Conservation (phyloP, 2,888 invertebrate genomes). For the Oxycera nigricornis region DNA sequence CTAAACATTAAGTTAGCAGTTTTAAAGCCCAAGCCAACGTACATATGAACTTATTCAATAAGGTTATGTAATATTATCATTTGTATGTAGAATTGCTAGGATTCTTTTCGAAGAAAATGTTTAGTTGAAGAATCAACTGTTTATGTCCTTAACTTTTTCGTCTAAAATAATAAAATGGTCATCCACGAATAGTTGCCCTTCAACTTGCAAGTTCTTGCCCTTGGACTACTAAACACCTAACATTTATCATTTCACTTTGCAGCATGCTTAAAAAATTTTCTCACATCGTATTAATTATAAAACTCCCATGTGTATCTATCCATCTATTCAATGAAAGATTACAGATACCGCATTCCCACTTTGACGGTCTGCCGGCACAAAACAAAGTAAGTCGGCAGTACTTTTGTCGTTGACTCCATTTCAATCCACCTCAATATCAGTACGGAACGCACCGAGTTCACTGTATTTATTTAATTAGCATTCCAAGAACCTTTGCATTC, state of each 20-base stretch:
- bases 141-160: no score
- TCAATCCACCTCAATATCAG: background rate
- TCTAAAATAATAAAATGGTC: background rate
- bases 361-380: slow-evolving; percentile 4
- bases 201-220: background rate
- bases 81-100: no score
- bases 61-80: no score
- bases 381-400: slow-evolving; percentile 7
- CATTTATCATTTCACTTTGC: background rate
- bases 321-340: slow-evolving; percentile 1
- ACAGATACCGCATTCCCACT: slow-evolving; percentile 14
- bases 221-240: slow-evolving; percentile 5
- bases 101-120: no score
- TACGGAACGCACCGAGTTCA: background rate
- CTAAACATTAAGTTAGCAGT: no score
- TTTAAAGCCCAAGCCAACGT: no score
- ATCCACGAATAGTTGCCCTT: background rate
- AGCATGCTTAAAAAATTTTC: background rate
- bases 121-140: no score
- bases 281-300: background rate
- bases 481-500: slow-evolving; percentile 41
- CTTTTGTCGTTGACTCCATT: background rate
- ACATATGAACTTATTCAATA: no score
- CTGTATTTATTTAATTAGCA: slow-evolving; percentile 14
- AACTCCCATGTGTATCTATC: background rate